Conservation (phyloP, 2,888 invertebrate species). For the Netelia inedita region DNA sequence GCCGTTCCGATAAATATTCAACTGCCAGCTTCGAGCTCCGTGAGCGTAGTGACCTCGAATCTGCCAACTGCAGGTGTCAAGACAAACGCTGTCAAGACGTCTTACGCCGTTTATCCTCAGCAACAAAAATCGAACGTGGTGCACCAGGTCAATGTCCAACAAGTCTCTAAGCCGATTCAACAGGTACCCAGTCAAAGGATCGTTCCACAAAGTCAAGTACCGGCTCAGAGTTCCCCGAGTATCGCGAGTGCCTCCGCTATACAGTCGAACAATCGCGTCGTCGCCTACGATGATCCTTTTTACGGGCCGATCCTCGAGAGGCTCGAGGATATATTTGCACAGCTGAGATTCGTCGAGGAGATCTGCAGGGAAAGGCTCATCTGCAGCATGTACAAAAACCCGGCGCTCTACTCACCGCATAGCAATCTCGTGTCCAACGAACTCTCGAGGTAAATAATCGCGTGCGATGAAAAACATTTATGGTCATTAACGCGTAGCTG, state of each 20-base stretch:
- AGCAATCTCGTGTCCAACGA: slow-evolving; percentile 95
- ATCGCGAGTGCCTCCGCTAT: slow-evolving; percentile 26
- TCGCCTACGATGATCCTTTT: slow-evolving; percentile 86
- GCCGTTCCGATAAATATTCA: slow-evolving; percentile 52
- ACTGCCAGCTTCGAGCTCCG: slow-evolving; percentile 52
- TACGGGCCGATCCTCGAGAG: slow-evolving; percentile 93
- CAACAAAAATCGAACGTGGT: slow-evolving; percentile 49
- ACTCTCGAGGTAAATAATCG: slow-evolving; percentile 92
- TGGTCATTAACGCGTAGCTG: slow-evolving; percentile 15
- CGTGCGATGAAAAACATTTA: neutral
- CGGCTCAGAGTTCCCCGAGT: slow-evolving; percentile 47
- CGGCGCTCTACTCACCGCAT: slow-evolving; percentile 92
- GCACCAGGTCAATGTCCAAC: slow-evolving; percentile 40
- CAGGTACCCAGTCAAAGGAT: slow-evolving; percentile 66
- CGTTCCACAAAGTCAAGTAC: slow-evolving; percentile 51
- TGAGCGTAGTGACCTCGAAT: slow-evolving; percentile 45
- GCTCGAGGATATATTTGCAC: slow-evolving; percentile 91
- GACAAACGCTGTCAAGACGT: slow-evolving; percentile 61
- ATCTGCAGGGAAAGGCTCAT: slow-evolving; percentile 92
- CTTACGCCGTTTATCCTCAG: slow-evolving; percentile 65
- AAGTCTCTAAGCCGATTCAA: slow-evolving; percentile 49
- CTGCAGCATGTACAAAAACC: slow-evolving; percentile 94
- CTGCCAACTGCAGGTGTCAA: slow-evolving; percentile 58
- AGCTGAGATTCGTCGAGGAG: slow-evolving; percentile 90
- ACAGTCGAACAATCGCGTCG: slow-evolving; percentile 52